Evolutionary conservation across 1,140 invertebrate species (phyloP).

Genomic region (Neoseiulus cucumeris): DNA sequence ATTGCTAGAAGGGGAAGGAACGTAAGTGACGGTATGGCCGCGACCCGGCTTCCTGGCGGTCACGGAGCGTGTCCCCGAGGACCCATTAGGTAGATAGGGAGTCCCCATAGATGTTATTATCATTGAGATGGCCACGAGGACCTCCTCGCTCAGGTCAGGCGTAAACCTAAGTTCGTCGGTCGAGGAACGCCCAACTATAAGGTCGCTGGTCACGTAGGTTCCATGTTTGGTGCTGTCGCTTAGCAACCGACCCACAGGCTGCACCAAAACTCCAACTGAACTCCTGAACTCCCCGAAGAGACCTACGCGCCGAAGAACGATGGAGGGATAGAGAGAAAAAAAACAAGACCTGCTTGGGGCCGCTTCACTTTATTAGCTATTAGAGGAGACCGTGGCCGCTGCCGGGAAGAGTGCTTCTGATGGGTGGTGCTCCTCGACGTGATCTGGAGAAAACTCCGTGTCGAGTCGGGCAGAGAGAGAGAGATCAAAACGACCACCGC

Average conservation of each 20-base stretch:
- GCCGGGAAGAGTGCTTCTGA: background rate
- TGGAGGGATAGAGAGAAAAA: background rate
- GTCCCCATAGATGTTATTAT: slow-evolving; percentile 10
- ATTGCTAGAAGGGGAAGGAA: background rate
- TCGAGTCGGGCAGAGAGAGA: too few relatives aligned
- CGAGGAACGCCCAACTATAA: slow-evolving; percentile 10
- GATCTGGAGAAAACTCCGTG: background rate
- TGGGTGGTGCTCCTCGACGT: slow-evolving; percentile 9
- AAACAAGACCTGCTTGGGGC: background rate
- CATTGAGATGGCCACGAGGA: slow-evolving; percentile 11
- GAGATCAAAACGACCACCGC: too few relatives aligned
- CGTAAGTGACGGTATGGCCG: background rate
- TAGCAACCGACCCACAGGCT: slow-evolving; percentile 5
- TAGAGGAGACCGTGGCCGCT: background rate
- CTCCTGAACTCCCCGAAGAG: slow-evolving; percentile 1
- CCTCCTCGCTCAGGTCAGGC: slow-evolving; percentile 10
- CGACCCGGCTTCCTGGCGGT: background rate
- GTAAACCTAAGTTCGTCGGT: slow-evolving; percentile 7
- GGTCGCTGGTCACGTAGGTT: slow-evolving; percentile 6
- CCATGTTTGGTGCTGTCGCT: slow-evolving; percentile 7
- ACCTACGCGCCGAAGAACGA: background rate
- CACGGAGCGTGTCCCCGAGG: slow-evolving; percentile 11
- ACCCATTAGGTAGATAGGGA: slow-evolving; percentile 7
- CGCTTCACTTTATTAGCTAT: slow-evolving; percentile 1
- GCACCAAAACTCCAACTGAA: background rate